Evolutionary conservation across 2,113 vertebrate species (phyloP).

Genomic region (Hucho hucho): DNA sequence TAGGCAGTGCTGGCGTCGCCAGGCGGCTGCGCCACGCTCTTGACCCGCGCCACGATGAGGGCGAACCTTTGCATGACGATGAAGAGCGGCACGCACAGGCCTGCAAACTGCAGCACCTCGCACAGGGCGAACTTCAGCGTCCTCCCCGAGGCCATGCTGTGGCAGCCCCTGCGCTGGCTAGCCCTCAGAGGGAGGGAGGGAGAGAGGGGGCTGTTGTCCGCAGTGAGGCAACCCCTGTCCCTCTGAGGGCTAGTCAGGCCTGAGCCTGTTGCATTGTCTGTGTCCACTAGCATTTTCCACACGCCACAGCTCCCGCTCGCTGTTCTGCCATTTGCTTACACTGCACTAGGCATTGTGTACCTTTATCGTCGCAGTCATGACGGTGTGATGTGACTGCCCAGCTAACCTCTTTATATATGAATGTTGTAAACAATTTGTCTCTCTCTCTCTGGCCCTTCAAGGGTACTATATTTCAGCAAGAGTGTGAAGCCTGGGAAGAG

Average conservation of each 20-base stretch:
- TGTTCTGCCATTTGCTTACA: slow-evolving; percentile 70
- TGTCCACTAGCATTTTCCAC: slow-evolving; percentile 73
- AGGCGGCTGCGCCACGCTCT: slow-evolving; percentile 44
- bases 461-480: not conserved
- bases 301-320: slow-evolving; percentile 54
- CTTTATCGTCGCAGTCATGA: slow-evolving; percentile 26
- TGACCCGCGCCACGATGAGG: slow-evolving; percentile 57
- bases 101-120: slow-evolving; percentile 77
- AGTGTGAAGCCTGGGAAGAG: too few species aligned
- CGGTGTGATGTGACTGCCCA: slow-evolving; percentile 24
- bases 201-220: slow-evolving; percentile 46
- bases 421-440: slow-evolving; percentile 41
- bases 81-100: slow-evolving; percentile 65
- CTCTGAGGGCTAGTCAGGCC: slow-evolving; percentile 58
- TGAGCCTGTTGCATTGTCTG: slow-evolving; percentile 57
- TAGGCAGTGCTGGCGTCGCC: slow-evolving; percentile 66
- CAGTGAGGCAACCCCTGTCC: slow-evolving; percentile 53
- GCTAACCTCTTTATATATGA: slow-evolving; percentile 39
- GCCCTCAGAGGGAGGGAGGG: slow-evolving; percentile 1
- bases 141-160: slow-evolving; percentile 75
- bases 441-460: slow-evolving; percentile 2
- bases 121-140: slow-evolving; percentile 77
- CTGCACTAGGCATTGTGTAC: slow-evolving; percentile 72
- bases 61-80: slow-evolving; percentile 76
- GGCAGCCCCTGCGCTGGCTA: slow-evolving; percentile 26